Conservation (phyloP, 2,113 vertebrate genomes). For the Cochlearius cochlearius region DNA sequence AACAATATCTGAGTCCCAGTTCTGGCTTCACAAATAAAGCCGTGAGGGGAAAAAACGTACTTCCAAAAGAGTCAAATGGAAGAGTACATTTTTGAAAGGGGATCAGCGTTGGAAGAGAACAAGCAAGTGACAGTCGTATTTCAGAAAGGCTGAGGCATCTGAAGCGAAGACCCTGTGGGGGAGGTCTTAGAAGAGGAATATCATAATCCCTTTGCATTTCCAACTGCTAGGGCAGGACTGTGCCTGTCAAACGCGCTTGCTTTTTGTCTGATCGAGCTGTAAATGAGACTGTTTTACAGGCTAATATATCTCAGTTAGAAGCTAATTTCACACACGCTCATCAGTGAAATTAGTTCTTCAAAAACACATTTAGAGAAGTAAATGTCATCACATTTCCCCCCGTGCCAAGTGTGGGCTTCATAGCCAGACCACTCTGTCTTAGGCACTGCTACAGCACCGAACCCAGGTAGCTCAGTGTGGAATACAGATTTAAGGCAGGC, state of each 20-base stretch:
- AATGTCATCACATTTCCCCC: constrained; percentile 1
- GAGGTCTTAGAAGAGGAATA: not conserved
- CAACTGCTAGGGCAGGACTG: not conserved
- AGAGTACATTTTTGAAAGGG: not conserved
- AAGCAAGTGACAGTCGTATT: not conserved
- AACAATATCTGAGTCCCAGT: not conserved
- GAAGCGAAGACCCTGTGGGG: not conserved
- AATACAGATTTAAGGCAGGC: not conserved
- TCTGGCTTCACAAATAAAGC: not conserved
- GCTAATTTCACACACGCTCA: constrained; percentile 39
- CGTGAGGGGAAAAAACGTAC: accelerated
- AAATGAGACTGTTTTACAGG: constrained; percentile 28
- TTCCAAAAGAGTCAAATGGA: not conserved
- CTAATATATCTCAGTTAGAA: constrained; percentile 40
- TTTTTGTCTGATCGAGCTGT: constrained; percentile 15
- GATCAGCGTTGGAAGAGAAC: not conserved
- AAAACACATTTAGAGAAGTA: constrained; percentile 29
- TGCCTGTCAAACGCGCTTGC: not conserved
- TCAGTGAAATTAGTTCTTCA: constrained; percentile 51
- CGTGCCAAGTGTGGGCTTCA: not conserved
- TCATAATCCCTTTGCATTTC: not conserved
- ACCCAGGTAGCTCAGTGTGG: not conserved
- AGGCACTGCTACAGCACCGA: not conserved
- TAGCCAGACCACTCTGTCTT: not conserved
- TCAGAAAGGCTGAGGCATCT: not conserved